Conservation (phyloP, 2,888 invertebrate species). For the Ferrisia virgata region DNA sequence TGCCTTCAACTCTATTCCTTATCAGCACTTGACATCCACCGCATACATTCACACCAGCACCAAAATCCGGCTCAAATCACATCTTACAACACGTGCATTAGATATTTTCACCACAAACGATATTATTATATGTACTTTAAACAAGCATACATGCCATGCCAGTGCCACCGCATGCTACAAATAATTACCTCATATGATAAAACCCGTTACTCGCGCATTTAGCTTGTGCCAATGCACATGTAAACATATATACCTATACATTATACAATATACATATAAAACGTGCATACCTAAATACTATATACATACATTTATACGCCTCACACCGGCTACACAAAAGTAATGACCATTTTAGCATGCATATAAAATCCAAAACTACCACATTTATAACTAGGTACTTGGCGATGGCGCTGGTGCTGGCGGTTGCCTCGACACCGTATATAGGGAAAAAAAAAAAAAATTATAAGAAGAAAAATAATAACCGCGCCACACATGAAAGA, state of each 20-base stretch:
- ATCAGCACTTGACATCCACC: too few species aligned
- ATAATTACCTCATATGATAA: conserved; percentile 5
- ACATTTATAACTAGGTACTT: too few species aligned
- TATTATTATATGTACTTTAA: background rate
- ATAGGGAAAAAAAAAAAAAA: background rate
- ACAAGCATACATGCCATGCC: background rate
- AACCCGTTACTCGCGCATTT: background rate
- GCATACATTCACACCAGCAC: too few species aligned
- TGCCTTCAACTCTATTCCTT: too few species aligned
- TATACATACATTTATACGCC: too few species aligned
- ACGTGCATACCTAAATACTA: too few species aligned
- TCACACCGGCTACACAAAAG: background rate
- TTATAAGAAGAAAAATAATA: background rate
- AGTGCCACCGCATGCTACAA: background rate
- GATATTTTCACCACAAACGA: too few species aligned
- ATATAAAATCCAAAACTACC: background rate
- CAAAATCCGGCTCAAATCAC: too few species aligned
- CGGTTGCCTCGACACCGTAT: background rate
- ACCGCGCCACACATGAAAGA: background rate
- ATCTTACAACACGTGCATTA: too few species aligned
- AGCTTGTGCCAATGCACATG: background rate
- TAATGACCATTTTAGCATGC: conserved; percentile 9
- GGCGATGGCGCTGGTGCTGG: background rate
- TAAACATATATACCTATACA: too few species aligned
- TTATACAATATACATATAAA: too few species aligned